Evolutionary conservation across 92 coral and sea anemone genomes (phyloP).

Genomic region (Desmophyllum pertusum): DNA sequence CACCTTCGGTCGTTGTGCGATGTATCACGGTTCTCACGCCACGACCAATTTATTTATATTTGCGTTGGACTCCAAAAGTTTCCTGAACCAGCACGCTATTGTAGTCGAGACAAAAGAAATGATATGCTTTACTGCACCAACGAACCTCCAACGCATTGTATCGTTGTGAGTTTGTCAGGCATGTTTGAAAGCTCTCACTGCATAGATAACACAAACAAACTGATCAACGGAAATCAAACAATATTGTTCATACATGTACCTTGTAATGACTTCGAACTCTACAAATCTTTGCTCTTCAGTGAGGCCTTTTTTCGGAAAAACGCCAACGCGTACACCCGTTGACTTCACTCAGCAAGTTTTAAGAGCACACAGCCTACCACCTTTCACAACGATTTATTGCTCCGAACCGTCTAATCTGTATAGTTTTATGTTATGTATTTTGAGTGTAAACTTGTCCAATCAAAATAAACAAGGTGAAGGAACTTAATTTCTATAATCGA

Average conservation of each 20-base stretch:
- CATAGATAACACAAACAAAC: slow-evolving; percentile 17
- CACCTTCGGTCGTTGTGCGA: neutral
- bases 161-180: slow-evolving; percentile 6
- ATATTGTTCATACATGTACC: neutral
- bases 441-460: neutral
- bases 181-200: slow-evolving; percentile 16
- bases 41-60: slow-evolving; percentile 34
- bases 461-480: slow-evolving; percentile 13
- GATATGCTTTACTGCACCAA: slow-evolving; percentile 12
- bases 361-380: neutral
- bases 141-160: slow-evolving; percentile 4
- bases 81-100: slow-evolving; percentile 30
- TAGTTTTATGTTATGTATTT: neutral
- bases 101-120: slow-evolving; percentile 37
- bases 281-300: neutral
- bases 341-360: neutral
- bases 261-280: neutral
- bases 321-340: neutral
- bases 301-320: neutral
- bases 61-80: slow-evolving; percentile 30
- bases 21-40: slow-evolving; percentile 39
- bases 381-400: neutral
- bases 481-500: neutral
- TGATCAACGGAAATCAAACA: slow-evolving; percentile 11
- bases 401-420: neutral